phyloP scores from a whole-genome alignment of 2,797 vertebrate genomes.

The Microchirus variegatus region DNA sequence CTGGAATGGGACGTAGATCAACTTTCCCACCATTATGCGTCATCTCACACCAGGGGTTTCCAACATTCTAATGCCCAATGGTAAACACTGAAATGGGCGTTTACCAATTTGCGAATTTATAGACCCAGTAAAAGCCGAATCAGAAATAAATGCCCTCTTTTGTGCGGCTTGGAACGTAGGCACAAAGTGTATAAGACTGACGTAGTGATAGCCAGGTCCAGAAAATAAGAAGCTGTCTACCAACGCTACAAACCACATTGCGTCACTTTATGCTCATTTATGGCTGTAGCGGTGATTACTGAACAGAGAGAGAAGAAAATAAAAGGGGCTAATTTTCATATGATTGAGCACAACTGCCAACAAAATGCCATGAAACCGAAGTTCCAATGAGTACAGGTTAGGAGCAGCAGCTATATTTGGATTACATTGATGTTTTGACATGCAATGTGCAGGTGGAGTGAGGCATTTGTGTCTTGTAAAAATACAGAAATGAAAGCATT shows the following conservation, averaged over 20 bases:
- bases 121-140: constrained; percentile 64
- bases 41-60: constrained; percentile 42
- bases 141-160: constrained; percentile 23
- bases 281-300: constrained; percentile 33
- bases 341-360: constrained; percentile 45
- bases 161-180: constrained; percentile 56
- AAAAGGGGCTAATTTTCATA: constrained; percentile 56
- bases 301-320: constrained; percentile 38
- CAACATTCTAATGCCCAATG: constrained; percentile 17
- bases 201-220: constrained; percentile 36
- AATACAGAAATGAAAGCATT: too few relatives aligned
- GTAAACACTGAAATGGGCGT: constrained; percentile 56
- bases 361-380: too few relatives aligned
- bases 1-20: constrained; percentile 33
- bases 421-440: too few relatives aligned
- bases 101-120: constrained; percentile 67
- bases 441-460: too few relatives aligned
- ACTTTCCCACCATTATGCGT: constrained; percentile 37
- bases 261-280: constrained; percentile 65
- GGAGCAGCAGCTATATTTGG: background rate
- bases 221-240: constrained; percentile 40
- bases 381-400: constrained; percentile 6
- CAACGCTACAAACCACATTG: constrained; percentile 45
- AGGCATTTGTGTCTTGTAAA: too few relatives aligned
- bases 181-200: constrained; percentile 66